Conservation (phyloP, 2,888 invertebrate genomes). For the Xestia xanthographa region DNA sequence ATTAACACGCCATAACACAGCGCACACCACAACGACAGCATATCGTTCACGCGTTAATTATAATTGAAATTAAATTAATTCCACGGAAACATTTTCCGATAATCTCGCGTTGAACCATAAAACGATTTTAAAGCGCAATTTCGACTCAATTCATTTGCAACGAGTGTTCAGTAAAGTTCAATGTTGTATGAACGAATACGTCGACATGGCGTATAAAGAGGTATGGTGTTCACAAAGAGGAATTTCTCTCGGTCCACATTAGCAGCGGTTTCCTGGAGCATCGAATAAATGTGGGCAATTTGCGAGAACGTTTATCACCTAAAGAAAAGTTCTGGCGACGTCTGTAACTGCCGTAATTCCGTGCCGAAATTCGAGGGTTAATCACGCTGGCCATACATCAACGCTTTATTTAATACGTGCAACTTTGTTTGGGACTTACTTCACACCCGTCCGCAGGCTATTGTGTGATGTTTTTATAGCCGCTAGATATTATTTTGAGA, state of each 20-base stretch:
- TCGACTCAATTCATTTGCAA: conserved; percentile 79
- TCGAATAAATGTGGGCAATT: conserved; percentile 88
- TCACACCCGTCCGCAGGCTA: conserved; percentile 62
- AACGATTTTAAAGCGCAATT: conserved; percentile 78
- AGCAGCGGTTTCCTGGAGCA: conserved; percentile 82
- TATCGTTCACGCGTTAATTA: conserved; percentile 75
- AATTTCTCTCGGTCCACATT: conserved; percentile 81
- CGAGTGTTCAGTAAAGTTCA: conserved; percentile 76
- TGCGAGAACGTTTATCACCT: conserved; percentile 88
- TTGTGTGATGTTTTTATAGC: conserved; percentile 65
- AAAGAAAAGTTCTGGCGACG: conserved; percentile 89
- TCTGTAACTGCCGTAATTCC: conserved; percentile 86
- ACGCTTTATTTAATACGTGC: conserved; percentile 84
- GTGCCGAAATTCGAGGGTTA: conserved; percentile 85
- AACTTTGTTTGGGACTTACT: conserved; percentile 80
- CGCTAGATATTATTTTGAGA: conserved; percentile 65
- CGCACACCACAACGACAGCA: conserved; percentile 66
- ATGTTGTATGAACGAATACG: conserved; percentile 78
- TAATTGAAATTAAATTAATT: conserved; percentile 80
- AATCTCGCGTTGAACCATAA: conserved; percentile 79
- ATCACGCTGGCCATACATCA: conserved; percentile 84
- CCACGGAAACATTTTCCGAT: conserved; percentile 74
- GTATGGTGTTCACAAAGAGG: conserved; percentile 74
- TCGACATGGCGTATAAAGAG: conserved; percentile 70
- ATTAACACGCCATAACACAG: conserved; percentile 55